These are phyloP conservation scores for Muscina levida DNA, from an alignment of 2,888 invertebrate species.

Conservation along the genomic window DNA sequence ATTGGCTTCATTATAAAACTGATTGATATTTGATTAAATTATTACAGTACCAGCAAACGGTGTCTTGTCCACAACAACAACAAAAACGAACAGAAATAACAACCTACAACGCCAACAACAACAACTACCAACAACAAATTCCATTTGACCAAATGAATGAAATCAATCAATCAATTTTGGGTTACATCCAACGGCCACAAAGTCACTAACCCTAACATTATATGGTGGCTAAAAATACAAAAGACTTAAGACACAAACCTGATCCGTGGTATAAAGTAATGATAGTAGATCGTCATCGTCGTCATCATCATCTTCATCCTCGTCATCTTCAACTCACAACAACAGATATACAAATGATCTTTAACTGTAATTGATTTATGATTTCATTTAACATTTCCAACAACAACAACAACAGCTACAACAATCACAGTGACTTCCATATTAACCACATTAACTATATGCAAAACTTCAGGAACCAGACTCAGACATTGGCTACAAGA, in stretches of 20 bases:
- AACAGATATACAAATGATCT: slow-evolving; percentile 54
- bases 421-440: slow-evolving; percentile 14
- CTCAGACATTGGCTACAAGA: background rate
- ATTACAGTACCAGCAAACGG: background rate
- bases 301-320: slow-evolving; percentile 29
- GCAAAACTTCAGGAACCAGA: slow-evolving; percentile 54
- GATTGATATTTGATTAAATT: slow-evolving; percentile 34
- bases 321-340: slow-evolving; percentile 4
- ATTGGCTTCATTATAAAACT: slow-evolving; percentile 10
- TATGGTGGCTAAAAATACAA: slow-evolving; percentile 44
- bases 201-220: slow-evolving; percentile 60
- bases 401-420: slow-evolving; percentile 56
- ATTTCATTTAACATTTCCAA: slow-evolving; percentile 62
- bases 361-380: slow-evolving; percentile 66
- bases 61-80: background rate
- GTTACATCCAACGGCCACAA: slow-evolving; percentile 17
- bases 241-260: slow-evolving; percentile 65
- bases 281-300: slow-evolving; percentile 59
- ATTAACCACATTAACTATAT: slow-evolving; percentile 31
- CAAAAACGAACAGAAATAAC: background rate
- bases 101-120: background rate
- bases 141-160: slow-evolving; percentile 61
- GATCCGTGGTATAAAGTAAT: slow-evolving; percentile 45
- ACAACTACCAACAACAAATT: background rate
- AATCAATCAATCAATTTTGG: slow-evolving; percentile 62